A percentile compares a stretch with the other conserved stretches of the same genome.
Evolutionary conservation across 2,888 invertebrate species (phyloP).

Genomic region (Trissonchulus latispiculum): DNA sequence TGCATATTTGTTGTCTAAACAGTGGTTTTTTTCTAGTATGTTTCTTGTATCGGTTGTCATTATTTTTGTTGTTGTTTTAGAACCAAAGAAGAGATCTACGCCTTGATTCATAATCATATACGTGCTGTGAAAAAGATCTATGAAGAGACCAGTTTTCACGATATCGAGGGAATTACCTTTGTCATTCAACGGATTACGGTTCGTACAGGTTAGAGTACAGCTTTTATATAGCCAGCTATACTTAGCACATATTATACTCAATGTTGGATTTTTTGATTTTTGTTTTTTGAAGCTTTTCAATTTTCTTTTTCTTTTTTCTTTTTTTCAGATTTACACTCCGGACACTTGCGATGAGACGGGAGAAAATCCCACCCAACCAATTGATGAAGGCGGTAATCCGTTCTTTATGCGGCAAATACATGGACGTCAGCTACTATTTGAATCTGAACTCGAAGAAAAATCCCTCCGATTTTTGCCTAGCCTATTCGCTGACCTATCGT

Average conservation of each 20-base stretch:
- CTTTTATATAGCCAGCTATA: too few species aligned
- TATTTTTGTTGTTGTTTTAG: conserved; percentile 40
- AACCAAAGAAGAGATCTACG: conserved; percentile 51
- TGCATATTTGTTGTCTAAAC: too few species aligned
- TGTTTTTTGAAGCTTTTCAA: too few species aligned
- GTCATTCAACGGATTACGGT: conserved; percentile 80
- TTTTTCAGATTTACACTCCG: conserved; percentile 79
- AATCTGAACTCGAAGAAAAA: conserved; percentile 93
- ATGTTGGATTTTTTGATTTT: too few species aligned
- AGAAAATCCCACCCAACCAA: neutral
- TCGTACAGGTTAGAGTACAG: too few species aligned
- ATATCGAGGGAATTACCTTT: conserved; percentile 88
- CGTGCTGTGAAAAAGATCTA: conserved; percentile 96
- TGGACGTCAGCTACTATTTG: conserved; percentile 96
- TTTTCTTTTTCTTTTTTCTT: too few species aligned
- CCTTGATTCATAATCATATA: conserved; percentile 93
- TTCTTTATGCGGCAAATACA: conserved; percentile 92
- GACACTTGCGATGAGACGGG: conserved; percentile 59
- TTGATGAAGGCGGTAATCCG: conserved; percentile 35
- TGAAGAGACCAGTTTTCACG: conserved; percentile 84
- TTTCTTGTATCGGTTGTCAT: too few species aligned
- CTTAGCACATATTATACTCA: too few species aligned
- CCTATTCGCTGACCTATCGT: conserved; percentile 96
- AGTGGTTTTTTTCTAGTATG: too few species aligned
- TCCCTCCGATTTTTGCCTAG: conserved; percentile 95